Evolutionary conservation across 92 coral and sea anemone species (phyloP), one percentile per base, ranked within the genome.

Genomic region (Ricordea florida): DNA sequence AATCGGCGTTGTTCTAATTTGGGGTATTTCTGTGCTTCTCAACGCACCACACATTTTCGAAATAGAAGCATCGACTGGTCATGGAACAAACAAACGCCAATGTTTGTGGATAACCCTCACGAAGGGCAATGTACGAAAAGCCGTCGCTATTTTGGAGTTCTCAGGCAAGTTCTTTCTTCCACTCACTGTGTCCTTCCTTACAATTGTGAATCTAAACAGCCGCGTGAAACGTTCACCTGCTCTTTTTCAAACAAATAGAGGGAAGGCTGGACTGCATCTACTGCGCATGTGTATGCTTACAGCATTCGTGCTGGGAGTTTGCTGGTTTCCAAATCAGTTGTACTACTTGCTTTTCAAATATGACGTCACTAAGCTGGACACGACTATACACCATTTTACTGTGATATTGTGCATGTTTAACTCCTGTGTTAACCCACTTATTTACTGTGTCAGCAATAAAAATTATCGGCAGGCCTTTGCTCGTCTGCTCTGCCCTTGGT

Each of bases 31-130:
- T 2, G 69, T 93, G 34, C 76, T 93, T 3, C 77, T 90, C 13
- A 93, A 93, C 81, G 64, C 91, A 20, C 98, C 98, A 9, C 98
- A 93, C 62, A 84, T 93, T 27, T 61, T 90, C 14, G 98, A 93
- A 69, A 93, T 93, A 76, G 76, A 73, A 35, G 74, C 87, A 25
- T 38, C 60, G 1, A 65, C 44, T 20, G 82, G 47, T 28, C 41
- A 47, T 23, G 73, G 83, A 11, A 22, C 69, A 4, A 62, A 74
- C 20, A 38, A 48, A 13, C 73, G 48, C 34, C 69, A 66, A 36
- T 93, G 98, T 40, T 38, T 26, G 67, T 93, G 98, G 98, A 63
- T 91, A 25, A 46, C 74, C 36, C 84, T 86, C 10, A 79, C 92
- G 15, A 58, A 69, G 52, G 72, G 85, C 37, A 37, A 58, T 14